These are phyloP conservation scores for Cerastis rubricosa DNA, from an alignment of 2,888 invertebrate genomes.

Conservation along the genomic window DNA sequence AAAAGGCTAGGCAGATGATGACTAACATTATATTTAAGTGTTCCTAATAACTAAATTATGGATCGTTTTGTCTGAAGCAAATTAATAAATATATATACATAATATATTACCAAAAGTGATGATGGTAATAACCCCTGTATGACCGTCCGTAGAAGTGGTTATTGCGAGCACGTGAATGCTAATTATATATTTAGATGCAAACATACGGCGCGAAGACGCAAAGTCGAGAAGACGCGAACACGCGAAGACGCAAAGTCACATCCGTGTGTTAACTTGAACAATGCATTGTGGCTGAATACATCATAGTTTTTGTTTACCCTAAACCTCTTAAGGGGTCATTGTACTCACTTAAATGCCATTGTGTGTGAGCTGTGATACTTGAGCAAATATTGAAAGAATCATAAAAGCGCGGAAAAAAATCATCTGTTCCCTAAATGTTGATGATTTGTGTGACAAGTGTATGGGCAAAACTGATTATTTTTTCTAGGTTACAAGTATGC, in stretches of 20 bases:
- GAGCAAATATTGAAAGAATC: background rate
- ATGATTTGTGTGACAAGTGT: background rate
- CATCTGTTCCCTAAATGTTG: background rate
- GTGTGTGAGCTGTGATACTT: background rate
- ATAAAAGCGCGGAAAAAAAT: background rate
- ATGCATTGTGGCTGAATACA: background rate
- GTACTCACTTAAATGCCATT: background rate
- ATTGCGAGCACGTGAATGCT: background rate
- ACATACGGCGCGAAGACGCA: no score
- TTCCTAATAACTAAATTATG: no score
- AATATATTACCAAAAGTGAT: background rate
- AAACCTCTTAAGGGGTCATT: no score
- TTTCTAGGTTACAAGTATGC: background rate
- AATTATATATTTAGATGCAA: no score
- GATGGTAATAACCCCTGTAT: slow-evolving; percentile 5
- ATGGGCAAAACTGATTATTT: background rate
- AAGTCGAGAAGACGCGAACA: background rate
- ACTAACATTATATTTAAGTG: no score
- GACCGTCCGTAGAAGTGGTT: background rate
- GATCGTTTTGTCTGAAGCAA: no score
- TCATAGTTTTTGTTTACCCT: background rate
- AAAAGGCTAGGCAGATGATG: no score
- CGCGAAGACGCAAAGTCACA: background rate
- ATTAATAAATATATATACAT: no score
- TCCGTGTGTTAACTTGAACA: background rate